These are phyloP conservation scores for Platycnemis pennipes DNA, from an alignment of 2,888 invertebrate species.

Conservation along the genomic window DNA sequence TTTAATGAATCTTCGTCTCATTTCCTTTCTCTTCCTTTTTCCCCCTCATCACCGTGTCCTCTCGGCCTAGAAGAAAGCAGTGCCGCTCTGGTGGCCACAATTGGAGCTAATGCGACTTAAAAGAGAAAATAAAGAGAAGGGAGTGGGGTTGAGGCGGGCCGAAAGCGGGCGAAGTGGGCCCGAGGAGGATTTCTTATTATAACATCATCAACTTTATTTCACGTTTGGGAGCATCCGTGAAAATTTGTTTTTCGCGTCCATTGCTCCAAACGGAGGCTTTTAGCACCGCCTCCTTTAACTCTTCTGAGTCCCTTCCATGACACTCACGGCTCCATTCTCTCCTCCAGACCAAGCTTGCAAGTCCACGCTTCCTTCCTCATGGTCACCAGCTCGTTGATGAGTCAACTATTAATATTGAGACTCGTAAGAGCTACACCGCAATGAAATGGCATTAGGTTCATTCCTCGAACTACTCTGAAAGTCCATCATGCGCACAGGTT, in stretches of 20 bases:
- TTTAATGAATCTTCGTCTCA: neutral
- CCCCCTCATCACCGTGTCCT: neutral
- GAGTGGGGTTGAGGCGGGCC: neutral
- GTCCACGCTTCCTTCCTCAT: neutral
- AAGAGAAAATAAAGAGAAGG: neutral
- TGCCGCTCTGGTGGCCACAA: neutral
- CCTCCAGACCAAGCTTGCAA: neutral
- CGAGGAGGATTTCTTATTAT: constrained; percentile 32
- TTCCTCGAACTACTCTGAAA: no score
- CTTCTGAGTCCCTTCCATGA: neutral
- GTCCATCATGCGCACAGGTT: no score
- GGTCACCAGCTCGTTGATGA: neutral
- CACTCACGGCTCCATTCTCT: neutral
- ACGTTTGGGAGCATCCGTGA: constrained; percentile 21
- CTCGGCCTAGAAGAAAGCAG: neutral
- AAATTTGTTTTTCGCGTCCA: constrained; percentile 12
- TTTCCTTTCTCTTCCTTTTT: neutral
- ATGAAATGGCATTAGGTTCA: no score
- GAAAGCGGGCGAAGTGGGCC: neutral
- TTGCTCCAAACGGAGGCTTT: constrained; percentile 4
- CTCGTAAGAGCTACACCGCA: no score
- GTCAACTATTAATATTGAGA: no score
- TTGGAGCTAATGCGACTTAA: neutral
- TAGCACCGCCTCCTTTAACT: neutral
- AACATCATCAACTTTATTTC: constrained; percentile 39